Evolutionary conservation across 2,888 invertebrate species (phyloP), one percentile per base, ranked within the genome.

Genomic region (Adelphocoris suturalis): DNA sequence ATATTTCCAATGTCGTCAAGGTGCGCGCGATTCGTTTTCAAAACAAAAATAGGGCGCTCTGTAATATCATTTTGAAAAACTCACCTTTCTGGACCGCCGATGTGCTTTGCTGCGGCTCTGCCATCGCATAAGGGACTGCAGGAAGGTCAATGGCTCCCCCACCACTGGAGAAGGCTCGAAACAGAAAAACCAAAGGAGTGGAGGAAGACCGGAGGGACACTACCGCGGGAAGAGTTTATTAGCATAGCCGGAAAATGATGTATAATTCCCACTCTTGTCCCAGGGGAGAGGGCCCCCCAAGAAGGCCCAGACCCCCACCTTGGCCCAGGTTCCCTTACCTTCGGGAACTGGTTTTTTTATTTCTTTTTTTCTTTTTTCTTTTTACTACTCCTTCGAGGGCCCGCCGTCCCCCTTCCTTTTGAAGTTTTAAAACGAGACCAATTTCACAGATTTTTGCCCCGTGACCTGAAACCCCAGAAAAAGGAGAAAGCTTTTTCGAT

Each of bases 101-200:
- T 55, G 89, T 90, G 85, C 87, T 90, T 89, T 91, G 91, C 90
- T 90, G 88, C 75, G 91, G 87, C 52, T 91, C 91, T 89, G 89
- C 91, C 91, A 91, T 91, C 61, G 48, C 89, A 89, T 47, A 85
- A 84, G 85, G 28, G 61, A 82, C 81, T 27, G 61, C 46, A 81
- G 68, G 68, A 82, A 89, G 91, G 91, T 91, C 91, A 91, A 89
- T 88, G 91, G 90, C 89, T 86, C 88, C 80, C 87, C 90, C 89
- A 37, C 86, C 76, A 57, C 28, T 81, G 68, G 47, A 27, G 14
- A 68, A 14, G 19, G 13, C 48, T 19, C 11, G 48, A 57, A 28
- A 28, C 28, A 19, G 28, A 47, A 19, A 46, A 47, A 28, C 78
- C 37, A n/a, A 78, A 46, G 19, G 78, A n/a, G n/a, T n/a, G 27